These are phyloP conservation scores for Chesias legatella DNA, from an alignment of 2,888 invertebrate genomes.

Conservation along the genomic window DNA sequence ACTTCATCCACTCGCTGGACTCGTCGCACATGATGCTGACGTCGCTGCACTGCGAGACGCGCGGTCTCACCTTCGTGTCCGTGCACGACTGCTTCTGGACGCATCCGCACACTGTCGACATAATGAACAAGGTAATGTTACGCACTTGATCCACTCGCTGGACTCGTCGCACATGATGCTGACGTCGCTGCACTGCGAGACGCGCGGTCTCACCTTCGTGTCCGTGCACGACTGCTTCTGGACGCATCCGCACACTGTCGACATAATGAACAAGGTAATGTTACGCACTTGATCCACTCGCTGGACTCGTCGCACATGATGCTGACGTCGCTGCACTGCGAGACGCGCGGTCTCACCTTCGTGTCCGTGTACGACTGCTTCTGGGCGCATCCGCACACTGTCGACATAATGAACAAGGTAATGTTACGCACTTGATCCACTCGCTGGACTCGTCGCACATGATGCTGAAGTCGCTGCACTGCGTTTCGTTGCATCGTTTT, in stretches of 20 bases:
- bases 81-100: constrained; percentile 99
- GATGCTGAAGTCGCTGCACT: constrained; percentile 88
- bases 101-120: constrained; percentile 91
- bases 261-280: constrained; percentile 91
- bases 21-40: constrained; percentile 99
- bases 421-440: constrained; percentile 71
- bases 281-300: constrained; percentile 83
- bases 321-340: constrained; percentile 91
- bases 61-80: constrained; percentile 94
- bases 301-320: too few species aligned
- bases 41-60: constrained; percentile 90
- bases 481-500: too few species aligned
- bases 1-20: constrained; percentile 99
- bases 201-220: constrained; percentile 91
- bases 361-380: constrained; percentile 99
- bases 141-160: constrained; percentile 83
- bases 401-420: constrained; percentile 94
- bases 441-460: constrained; percentile 65
- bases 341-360: constrained; percentile 91
- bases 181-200: constrained; percentile 93
- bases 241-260: constrained; percentile 96
- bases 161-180: too few species aligned
- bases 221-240: constrained; percentile 99
- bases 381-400: constrained; percentile 97
- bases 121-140: constrained; percentile 89